Conservation (phyloP, 1,140 invertebrate species). For the Coelopa frigida region DNA sequence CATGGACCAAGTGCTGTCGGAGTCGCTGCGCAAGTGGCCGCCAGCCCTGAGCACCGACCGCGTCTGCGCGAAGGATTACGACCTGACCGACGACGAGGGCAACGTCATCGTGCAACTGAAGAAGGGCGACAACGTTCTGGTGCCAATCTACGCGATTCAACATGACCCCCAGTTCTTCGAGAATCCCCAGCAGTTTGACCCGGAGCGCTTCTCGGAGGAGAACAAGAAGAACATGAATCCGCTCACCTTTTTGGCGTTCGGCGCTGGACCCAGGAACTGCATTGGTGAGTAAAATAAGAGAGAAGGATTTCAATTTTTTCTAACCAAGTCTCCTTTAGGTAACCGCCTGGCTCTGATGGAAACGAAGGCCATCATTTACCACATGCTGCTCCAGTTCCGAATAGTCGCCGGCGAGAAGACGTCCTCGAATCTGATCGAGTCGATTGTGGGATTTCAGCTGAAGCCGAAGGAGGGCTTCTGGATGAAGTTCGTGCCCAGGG, state of each 20-base stretch:
- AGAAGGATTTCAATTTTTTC: too few species aligned
- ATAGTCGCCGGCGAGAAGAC: slow-evolving; percentile 40
- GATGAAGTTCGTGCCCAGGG: slow-evolving; percentile 26
- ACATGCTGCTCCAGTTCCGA: slow-evolving; percentile 28
- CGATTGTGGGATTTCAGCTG: slow-evolving; percentile 21
- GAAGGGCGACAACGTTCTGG: slow-evolving; percentile 44
- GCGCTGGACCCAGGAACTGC: slow-evolving; percentile 51
- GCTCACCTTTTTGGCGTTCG: slow-evolving; percentile 49
- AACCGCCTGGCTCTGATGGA: slow-evolving; percentile 49
- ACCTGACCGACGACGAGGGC: slow-evolving; percentile 44
- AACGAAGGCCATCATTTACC: slow-evolving; percentile 41
- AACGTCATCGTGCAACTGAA: slow-evolving; percentile 38
- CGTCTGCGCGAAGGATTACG: slow-evolving; percentile 45
- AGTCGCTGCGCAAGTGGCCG: slow-evolving; percentile 51
- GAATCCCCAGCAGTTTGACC: slow-evolving; percentile 47
- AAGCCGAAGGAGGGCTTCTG: slow-evolving; percentile 32
- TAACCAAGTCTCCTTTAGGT: too few species aligned
- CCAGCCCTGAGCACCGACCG: slow-evolving; percentile 43
- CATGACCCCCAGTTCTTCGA: slow-evolving; percentile 49
- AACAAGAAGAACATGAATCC: slow-evolving; percentile 33
- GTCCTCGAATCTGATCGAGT: slow-evolving; percentile 24
- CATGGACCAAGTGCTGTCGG: slow-evolving; percentile 44
- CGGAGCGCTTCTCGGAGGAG: slow-evolving; percentile 44
- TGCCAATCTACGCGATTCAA: slow-evolving; percentile 50
- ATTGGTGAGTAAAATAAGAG: slow-evolving; percentile 51